Evolutionary conservation across 1,140 invertebrate genomes (phyloP), one percentile per base, ranked within the genome.

Genomic region (Phortica variegata): DNA sequence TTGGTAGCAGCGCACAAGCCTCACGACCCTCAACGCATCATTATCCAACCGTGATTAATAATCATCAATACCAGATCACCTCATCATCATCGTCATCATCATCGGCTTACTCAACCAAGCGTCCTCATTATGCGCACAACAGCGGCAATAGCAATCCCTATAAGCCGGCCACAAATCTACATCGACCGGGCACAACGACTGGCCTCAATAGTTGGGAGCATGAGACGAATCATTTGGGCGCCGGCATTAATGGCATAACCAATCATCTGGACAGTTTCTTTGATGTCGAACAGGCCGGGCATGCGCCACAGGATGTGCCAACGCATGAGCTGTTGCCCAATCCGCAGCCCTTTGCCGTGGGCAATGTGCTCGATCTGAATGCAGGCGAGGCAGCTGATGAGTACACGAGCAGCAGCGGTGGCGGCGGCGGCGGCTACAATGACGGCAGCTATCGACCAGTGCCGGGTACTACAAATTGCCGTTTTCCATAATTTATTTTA

Each of bases 191-290:
- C 0, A 34, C 26, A 2, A 36, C 61, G 6, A 56, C 23, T 6
- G 10, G 43, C 17, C 23, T 68, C 5, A 68, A 70, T 6, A 61
- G 52, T 43, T 76, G 73, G 73, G 73, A 76, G 7, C 73, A 73
- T 36, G 70, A 76, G 19, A 40, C 55, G 0, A 70, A 68, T 12
- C 62, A 65, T 26, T 38, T 62, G 34, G 33, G 37, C 13, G 15
- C 19, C 6, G 54, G 49, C 13, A 39, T 52, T 31, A 58, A 39
- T 12, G 65, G 72, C 8, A 65, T 75, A 21, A 75, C 70, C 8
- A 73, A 75, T 52, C 70, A 76, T 44, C 42, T 75, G 55, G 73
- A 75, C 15, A 72, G 52, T 49, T 69, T 75, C 52, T 75, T 75
- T 33, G 73, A 75, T 54, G 52, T 54, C 9, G 71, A 54, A 1